Evolutionary conservation across 2,113 vertebrate genomes (phyloP).

Genomic region (Corythaixoides concolor): DNA sequence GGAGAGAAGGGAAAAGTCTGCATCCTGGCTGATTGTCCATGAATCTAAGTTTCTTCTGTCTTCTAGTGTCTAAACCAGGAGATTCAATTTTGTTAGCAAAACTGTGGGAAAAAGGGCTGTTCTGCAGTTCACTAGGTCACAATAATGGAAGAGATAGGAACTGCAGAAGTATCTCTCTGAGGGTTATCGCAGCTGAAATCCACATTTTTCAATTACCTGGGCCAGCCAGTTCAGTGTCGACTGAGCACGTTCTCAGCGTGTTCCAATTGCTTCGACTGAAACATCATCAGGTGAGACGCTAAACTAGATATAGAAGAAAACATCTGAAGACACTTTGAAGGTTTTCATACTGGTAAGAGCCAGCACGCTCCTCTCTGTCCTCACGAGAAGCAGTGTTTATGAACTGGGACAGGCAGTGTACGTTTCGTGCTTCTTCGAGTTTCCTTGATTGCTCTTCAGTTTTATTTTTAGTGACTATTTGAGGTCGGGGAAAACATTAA

Average conservation of each 20-base stretch:
- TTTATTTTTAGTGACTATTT: neutral
- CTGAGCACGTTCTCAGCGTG: neutral
- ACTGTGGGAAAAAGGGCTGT: neutral
- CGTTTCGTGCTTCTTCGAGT: neutral
- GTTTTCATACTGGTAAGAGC: neutral
- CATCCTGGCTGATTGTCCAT: rapidly evolving
- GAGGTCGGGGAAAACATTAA: neutral
- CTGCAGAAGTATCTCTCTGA: neutral
- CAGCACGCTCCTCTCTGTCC: neutral
- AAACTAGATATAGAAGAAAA: neutral
- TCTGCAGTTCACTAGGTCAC: neutral
- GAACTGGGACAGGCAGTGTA: neutral
- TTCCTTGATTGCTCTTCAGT: neutral
- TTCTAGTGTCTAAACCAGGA: neutral
- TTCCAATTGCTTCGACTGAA: neutral
- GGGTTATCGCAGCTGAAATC: neutral
- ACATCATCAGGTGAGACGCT: neutral
- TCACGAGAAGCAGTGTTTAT: neutral
- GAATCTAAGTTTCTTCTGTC: neutral
- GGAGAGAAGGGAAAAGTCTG: neutral
- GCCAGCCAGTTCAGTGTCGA: neutral
- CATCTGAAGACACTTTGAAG: neutral
- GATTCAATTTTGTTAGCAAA: neutral
- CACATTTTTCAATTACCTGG: neutral
- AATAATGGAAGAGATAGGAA: neutral